Percentiles rank a stretch among this genome's conserved stretches.
Conservation (phyloP, 2,797 vertebrate genomes). For the Molothrus ater region DNA sequence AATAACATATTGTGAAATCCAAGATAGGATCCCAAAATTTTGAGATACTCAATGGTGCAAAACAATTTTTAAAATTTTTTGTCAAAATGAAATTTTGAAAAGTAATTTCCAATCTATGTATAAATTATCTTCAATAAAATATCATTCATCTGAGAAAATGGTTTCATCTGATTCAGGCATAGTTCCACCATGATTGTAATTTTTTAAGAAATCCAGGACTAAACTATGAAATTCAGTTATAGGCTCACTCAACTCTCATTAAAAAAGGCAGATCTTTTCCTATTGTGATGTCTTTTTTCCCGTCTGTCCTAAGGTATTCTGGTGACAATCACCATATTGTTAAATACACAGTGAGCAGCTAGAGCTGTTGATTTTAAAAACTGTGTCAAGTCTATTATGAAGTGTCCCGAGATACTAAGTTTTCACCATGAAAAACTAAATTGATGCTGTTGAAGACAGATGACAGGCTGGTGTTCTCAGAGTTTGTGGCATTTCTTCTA, state of each 20-base stretch:
- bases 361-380: slow-evolving; percentile 39
- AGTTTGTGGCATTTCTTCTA: slow-evolving; percentile 14
- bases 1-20: not conserved
- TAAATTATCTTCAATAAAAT: not conserved
- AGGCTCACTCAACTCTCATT: not conserved
- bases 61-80: not conserved
- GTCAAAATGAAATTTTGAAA: not conserved
- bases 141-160: not conserved
- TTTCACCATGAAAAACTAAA: slow-evolving; percentile 23
- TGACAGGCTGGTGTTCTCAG: not conserved
- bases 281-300: not conserved
- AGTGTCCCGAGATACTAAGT: slow-evolving; percentile 11
- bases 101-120: not conserved
- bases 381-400: slow-evolving; percentile 27
- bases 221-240: not conserved
- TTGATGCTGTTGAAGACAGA: not conserved
- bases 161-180: not conserved
- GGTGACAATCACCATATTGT: not conserved
- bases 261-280: not conserved
- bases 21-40: not conserved
- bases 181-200: not conserved
- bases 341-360: not conserved
- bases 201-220: not conserved
- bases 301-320: not conserved
- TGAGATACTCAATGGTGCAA: not conserved